phyloP scores from a whole-genome alignment of 2,113 vertebrate species.

The Raja brachyura region DNA sequence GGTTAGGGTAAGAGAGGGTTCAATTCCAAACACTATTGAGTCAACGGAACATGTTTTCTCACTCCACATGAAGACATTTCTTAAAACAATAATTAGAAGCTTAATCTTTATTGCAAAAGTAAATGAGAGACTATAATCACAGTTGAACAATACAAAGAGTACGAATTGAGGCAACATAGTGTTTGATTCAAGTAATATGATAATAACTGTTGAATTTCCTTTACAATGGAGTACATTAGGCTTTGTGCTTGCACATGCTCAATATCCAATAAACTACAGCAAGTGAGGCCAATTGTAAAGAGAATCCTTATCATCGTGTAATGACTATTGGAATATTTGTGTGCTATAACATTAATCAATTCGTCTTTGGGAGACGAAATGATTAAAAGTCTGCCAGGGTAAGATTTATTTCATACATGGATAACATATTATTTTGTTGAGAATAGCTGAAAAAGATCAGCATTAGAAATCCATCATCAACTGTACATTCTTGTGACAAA shows the following conservation, averaged over 20 bases:
- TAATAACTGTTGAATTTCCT: neutral
- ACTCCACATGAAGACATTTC: too few relatives aligned
- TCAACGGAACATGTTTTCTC: too few relatives aligned
- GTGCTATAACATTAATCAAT: neutral
- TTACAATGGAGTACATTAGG: too few relatives aligned
- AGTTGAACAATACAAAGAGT: neutral
- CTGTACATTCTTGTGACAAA: neutral
- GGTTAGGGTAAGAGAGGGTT: too few relatives aligned
- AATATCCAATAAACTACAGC: too few relatives aligned
- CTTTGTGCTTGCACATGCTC: too few relatives aligned
- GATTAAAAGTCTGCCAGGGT: neutral
- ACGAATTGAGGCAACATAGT: neutral
- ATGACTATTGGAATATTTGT: neutral
- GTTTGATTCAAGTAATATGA: neutral
- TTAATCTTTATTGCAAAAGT: too few relatives aligned
- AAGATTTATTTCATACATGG: neutral
- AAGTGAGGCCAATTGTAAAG: too few relatives aligned
- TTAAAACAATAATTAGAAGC: too few relatives aligned
- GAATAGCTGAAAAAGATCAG: neutral
- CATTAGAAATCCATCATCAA: neutral
- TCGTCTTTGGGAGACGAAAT: neutral
- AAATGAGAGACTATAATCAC: neutral
- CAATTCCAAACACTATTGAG: too few relatives aligned
- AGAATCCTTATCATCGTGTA: too few relatives aligned
- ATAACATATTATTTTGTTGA: neutral